Conservation (phyloP, 2,797 vertebrate genomes). For the Dryobates pubescens region DNA sequence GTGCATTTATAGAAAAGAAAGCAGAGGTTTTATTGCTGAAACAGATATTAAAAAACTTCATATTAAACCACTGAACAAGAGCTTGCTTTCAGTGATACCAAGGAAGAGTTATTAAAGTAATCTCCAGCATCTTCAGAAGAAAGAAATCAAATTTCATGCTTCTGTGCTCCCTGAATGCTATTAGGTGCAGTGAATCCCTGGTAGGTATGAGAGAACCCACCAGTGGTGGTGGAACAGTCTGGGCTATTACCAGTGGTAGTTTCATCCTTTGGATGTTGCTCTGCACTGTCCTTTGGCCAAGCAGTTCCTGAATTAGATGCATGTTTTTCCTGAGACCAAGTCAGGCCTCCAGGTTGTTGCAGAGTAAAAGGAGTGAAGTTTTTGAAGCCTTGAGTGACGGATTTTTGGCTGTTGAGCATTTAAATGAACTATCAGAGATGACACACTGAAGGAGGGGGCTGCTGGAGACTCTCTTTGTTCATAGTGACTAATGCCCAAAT, state of each 20-base stretch:
- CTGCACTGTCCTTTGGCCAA: background rate
- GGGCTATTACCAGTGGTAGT: background rate
- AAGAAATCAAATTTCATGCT: slow-evolving; percentile 67
- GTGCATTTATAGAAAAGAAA: slow-evolving; percentile 34
- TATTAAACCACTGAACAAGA: slow-evolving; percentile 45
- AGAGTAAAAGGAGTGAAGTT: background rate
- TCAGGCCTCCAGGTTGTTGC: background rate
- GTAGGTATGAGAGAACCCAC: background rate
- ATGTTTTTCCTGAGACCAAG: background rate
- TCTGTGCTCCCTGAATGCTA: slow-evolving; percentile 25
- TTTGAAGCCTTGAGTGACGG: background rate
- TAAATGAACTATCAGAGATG: background rate
- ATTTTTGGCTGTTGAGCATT: background rate
- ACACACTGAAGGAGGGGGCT: background rate
- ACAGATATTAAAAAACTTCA: slow-evolving; percentile 41
- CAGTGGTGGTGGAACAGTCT: background rate
- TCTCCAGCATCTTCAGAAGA: slow-evolving; percentile 49
- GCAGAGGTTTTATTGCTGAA: slow-evolving; percentile 34
- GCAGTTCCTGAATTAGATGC: background rate
- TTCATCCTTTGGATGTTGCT: background rate
- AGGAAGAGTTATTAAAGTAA: slow-evolving; percentile 58
- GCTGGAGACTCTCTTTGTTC: background rate
- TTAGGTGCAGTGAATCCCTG: background rate
- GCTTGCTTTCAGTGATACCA: background rate
- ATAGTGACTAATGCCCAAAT: background rate